Percentiles rank a stretch among this genome's conserved stretches.
Conservation (phyloP, 2,888 invertebrate genomes). For the Platyscelio sp. region DNA sequence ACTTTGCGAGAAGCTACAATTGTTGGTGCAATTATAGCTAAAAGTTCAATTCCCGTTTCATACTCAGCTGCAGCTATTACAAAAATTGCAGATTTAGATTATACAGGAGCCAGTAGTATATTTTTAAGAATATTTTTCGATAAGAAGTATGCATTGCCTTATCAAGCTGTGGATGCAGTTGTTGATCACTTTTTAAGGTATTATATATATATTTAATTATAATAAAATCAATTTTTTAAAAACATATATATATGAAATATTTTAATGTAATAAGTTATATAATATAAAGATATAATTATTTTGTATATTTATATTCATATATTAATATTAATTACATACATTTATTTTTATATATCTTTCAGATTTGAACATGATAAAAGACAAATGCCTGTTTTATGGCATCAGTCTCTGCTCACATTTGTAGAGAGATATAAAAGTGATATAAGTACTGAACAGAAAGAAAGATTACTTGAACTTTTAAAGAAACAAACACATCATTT, state of each 20-base stretch:
- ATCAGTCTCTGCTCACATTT: conserved; percentile 97
- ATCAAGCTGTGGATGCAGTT: conserved; percentile 96
- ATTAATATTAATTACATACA: no score
- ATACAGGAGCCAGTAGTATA: conserved; percentile 97
- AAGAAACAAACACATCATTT: conserved; percentile 90
- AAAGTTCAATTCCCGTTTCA: conserved; percentile 96
- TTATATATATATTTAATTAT: no score
- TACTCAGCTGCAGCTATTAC: conserved; percentile 98
- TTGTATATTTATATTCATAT: no score
- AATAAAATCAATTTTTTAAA: no score
- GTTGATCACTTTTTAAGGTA: conserved; percentile 97
- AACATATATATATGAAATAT: no score
- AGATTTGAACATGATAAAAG: conserved; percentile 94
- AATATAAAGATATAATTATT: no score
- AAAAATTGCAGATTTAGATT: conserved; percentile 99
- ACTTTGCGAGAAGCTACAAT: conserved; percentile 98
- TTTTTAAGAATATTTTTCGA: conserved; percentile 97
- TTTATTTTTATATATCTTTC: no score
- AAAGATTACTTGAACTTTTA: conserved; percentile 93
- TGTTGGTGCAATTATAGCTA: conserved; percentile 95
- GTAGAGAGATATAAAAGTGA: conserved; percentile 98
- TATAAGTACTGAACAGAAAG: conserved; percentile 96
- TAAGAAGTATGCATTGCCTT: conserved; percentile 99
- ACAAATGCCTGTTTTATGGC: conserved; percentile 97
- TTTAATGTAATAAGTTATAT: no score